phyloP scores from a whole-genome alignment of 2,888 invertebrate genomes.

The Xylota segnis region DNA sequence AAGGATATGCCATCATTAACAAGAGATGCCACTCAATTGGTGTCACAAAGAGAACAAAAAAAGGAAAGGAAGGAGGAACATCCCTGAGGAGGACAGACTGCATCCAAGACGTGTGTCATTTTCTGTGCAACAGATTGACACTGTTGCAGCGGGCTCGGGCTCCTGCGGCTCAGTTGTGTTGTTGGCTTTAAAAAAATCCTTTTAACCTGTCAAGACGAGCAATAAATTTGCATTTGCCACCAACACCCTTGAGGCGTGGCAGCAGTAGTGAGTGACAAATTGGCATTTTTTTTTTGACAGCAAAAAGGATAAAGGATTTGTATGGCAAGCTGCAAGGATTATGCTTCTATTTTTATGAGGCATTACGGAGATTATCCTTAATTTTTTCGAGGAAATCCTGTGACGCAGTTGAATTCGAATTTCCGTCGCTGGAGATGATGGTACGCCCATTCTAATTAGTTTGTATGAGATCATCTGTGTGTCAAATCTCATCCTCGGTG shows the following conservation, averaged over 20 bases:
- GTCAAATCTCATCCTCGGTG: not conserved
- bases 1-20: not conserved
- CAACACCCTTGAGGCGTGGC: not conserved
- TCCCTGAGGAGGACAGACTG: not conserved
- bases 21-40: not conserved
- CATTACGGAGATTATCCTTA: not conserved
- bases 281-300: too few relatives aligned
- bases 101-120: not conserved
- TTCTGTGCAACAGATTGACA: not conserved
- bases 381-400: not conserved
- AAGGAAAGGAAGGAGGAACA: not conserved
- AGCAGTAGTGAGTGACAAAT: not conserved
- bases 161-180: not conserved
- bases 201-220: constrained; percentile 7
- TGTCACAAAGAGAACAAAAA: not conserved
- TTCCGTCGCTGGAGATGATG: not conserved
- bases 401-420: not conserved
- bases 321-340: not conserved
- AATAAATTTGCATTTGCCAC: not conserved
- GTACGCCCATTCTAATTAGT: not conserved
- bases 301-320: not conserved
- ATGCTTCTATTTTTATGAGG: not conserved
- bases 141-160: not conserved
- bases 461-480: not conserved
- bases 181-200: not conserved